Evolutionary conservation across 2,113 vertebrate species (phyloP).

Genomic region (Acrocephalus kingi): DNA sequence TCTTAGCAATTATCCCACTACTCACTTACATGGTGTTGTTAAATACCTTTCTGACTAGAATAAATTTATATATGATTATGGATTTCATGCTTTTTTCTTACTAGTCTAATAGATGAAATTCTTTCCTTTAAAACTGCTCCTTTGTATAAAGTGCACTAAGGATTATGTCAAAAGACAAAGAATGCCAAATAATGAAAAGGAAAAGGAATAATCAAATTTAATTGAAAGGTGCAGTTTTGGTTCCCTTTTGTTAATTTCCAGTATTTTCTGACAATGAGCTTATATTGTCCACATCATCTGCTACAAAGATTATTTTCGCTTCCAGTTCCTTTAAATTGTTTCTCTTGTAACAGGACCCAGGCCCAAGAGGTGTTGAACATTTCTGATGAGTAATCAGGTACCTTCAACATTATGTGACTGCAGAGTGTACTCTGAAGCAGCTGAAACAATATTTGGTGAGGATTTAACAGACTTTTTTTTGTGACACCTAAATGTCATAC

Average conservation of each 20-base stretch:
- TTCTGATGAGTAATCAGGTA: constrained; percentile 30
- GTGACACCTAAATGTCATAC: neutral
- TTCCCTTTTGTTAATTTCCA: neutral
- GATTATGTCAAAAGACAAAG: no score
- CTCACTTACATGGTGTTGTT: neutral
- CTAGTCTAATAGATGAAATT: neutral
- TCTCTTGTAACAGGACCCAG: constrained; percentile 51
- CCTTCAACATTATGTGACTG: neutral
- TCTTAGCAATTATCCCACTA: neutral
- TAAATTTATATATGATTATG: neutral
- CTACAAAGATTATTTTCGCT: constrained; percentile 51
- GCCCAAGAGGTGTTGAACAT: constrained; percentile 14
- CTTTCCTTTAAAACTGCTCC: neutral
- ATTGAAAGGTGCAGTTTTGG: no score
- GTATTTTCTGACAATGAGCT: constrained; percentile 36
- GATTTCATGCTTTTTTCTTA: neutral
- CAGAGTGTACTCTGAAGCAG: neutral
- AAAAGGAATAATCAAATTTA: no score
- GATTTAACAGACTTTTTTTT: neutral
- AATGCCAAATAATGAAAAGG: no score
- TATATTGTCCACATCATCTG: constrained; percentile 33
- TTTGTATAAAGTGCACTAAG: no score
- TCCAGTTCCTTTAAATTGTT: constrained; percentile 50
- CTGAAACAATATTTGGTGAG: constrained; percentile 44
- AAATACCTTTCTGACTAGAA: neutral